phyloP scores from a whole-genome alignment of 1,140 invertebrate genomes.

The Philotrypesis tridentata region DNA sequence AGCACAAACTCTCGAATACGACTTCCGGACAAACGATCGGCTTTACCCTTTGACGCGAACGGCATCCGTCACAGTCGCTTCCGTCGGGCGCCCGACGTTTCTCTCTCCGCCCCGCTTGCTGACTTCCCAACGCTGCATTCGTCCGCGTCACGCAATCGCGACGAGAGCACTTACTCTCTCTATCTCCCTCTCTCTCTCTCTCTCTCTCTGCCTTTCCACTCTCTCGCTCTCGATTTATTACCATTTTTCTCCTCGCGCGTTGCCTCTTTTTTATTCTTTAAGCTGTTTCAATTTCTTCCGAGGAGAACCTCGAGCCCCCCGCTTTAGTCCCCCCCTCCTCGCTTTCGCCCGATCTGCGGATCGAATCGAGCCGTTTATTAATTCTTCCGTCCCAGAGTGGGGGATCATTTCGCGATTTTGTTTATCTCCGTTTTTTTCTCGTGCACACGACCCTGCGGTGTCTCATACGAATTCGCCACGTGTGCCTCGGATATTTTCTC shows the following conservation, averaged over 20 bases:
- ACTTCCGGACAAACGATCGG: constrained; percentile 62
- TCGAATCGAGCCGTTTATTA: neutral
- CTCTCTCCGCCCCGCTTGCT: neutral
- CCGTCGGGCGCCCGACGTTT: constrained; percentile 35
- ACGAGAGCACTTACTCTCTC: constrained; percentile 22
- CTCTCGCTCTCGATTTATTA: neutral
- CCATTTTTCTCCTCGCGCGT: neutral
- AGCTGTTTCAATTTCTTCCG: neutral
- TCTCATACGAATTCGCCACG: too few relatives aligned
- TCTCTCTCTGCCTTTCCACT: neutral
- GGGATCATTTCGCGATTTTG: neutral
- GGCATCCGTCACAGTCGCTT: constrained; percentile 58
- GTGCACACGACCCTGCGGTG: too few relatives aligned
- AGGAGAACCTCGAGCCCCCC: neutral
- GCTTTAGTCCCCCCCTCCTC: neutral
- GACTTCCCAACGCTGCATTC: constrained; percentile 14
- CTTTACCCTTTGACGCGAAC: constrained; percentile 58
- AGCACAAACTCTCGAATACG: constrained; percentile 59
- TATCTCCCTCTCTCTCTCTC: neutral
- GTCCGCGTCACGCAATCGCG: constrained; percentile 35
- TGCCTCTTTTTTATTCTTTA: constrained; percentile 15
- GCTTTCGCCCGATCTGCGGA: neutral
- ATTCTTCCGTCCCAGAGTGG: neutral
- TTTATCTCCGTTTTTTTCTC: neutral
- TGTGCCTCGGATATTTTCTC: too few relatives aligned